Conservation (phyloP, 2,797 vertebrate genomes). For the Malurus splendens region DNA sequence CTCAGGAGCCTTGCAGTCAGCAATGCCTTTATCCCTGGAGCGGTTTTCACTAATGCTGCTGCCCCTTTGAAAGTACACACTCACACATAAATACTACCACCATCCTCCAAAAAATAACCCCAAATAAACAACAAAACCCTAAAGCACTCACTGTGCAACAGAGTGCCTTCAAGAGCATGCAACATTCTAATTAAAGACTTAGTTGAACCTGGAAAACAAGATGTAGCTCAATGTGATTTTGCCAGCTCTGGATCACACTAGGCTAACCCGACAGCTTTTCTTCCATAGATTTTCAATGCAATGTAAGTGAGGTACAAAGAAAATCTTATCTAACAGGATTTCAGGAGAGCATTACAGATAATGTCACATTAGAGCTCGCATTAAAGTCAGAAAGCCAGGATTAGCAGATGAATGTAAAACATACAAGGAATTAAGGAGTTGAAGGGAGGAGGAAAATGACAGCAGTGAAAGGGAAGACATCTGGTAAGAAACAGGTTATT, state of each 20-base stretch:
- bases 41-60: not conserved
- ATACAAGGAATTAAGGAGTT: not conserved
- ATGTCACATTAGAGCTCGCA: not conserved
- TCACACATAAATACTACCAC: not conserved
- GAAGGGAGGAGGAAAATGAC: not conserved
- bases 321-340: constrained; percentile 12
- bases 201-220: not conserved
- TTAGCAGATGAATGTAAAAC: constrained; percentile 13
- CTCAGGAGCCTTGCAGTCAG: not conserved
- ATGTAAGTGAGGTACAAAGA: not conserved
- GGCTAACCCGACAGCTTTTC: not conserved
- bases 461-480: not conserved
- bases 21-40: not conserved
- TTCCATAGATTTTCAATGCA: constrained; percentile 26
- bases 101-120: not conserved
- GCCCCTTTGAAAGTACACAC: not conserved
- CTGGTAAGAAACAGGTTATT: not conserved
- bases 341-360: not conserved
- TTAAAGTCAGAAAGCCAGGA: not conserved
- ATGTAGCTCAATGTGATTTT: not conserved
- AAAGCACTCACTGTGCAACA: not conserved
- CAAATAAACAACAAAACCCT: not conserved
- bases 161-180: not conserved
- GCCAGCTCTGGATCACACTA: not conserved
- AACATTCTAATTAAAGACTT: not conserved